Evolutionary conservation across 2,113 vertebrate genomes (phyloP), one percentile per base, ranked within the genome.

Genomic region (Pyxicephalus adspersus): DNA sequence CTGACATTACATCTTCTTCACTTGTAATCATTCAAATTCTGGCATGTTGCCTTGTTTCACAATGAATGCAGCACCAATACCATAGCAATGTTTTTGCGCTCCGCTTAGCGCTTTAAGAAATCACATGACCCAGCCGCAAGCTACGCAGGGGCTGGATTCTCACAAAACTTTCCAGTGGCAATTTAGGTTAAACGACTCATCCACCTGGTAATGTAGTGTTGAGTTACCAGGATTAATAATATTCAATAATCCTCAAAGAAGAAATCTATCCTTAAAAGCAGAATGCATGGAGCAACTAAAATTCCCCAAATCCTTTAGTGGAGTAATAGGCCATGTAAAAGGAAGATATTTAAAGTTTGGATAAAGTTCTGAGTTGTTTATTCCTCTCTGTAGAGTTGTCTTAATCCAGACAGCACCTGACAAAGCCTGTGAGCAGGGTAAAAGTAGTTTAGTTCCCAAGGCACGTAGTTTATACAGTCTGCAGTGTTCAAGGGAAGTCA

Each of bases 381-480:
- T 72, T 54, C 68, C 51, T n/a, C 63, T 19, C 1, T 28, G 26
- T 20, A 64, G 29, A 20, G 31, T 34, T 34, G 11, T 45, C 38
- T 45, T 45, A 45, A 50, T 64, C 25, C 26, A 28, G 26, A 15
- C 61, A 64, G 16, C 61, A 29, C 26, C 61, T 64, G 6, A 29
- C 16, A 61, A 8, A 13, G 9, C 23, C 8, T 4, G 38, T 65
- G 64, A 22, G 20, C 64, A 20, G n/a, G 20, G 19, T n/a, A 64
- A 28, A 45, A 51, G 31, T 1, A 61, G 65, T 34, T 80, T 71
- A 57, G 77, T 63, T 70, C 34, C 77, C 77, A 63, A 61, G 57
- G 66, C 66, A 71, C 57, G 57, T 63, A 2, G 11, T n/a, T 5
- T 60, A 34, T 23, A 76, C 19, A 9, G 28, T 76, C 50, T 25